A percentile compares a stretch with the other conserved stretches of the same genome.
Conservation (phyloP, 2,113 vertebrate species). For the Pseudorhombus dupliciocellatus region DNA sequence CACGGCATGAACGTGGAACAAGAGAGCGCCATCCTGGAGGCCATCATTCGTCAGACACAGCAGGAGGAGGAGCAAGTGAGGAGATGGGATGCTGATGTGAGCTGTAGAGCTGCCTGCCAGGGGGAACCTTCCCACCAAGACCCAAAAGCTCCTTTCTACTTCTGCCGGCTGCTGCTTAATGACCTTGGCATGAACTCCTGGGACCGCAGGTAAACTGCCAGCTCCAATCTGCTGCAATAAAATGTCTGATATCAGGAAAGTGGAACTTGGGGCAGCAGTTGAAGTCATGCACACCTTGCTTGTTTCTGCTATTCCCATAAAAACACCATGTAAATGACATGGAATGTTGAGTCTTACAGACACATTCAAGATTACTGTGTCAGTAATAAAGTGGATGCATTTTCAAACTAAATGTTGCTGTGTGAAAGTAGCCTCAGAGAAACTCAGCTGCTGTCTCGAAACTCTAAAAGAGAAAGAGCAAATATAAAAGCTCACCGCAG, state of each 20-base stretch:
- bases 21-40: constrained; percentile 85
- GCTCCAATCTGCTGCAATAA: neutral
- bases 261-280: neutral
- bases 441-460: constrained; percentile 52
- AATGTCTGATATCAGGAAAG: neutral
- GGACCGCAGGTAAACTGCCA: constrained; percentile 89
- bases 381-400: too few relatives aligned
- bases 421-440: constrained; percentile 16
- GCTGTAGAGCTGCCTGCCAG: constrained; percentile 80
- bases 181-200: constrained; percentile 98
- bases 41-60: constrained; percentile 84
- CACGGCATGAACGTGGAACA: constrained; percentile 88
- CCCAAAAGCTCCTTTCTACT: constrained; percentile 92
- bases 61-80: constrained; percentile 86
- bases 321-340: too few relatives aligned
- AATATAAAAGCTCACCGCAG: constrained; percentile 64
- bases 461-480: constrained; percentile 45
- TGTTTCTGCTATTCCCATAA: too few relatives aligned
- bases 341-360: too few relatives aligned
- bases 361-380: too few relatives aligned
- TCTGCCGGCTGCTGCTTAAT: constrained; percentile 92
- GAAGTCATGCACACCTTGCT: too few relatives aligned
- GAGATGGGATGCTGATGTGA: constrained; percentile 73
- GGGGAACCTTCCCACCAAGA: constrained; percentile 83
- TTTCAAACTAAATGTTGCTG: too few relatives aligned